Base-by-base conservation (phyloP, 2,113 vertebrate genomes). In the Cettia cetti region DNA sequence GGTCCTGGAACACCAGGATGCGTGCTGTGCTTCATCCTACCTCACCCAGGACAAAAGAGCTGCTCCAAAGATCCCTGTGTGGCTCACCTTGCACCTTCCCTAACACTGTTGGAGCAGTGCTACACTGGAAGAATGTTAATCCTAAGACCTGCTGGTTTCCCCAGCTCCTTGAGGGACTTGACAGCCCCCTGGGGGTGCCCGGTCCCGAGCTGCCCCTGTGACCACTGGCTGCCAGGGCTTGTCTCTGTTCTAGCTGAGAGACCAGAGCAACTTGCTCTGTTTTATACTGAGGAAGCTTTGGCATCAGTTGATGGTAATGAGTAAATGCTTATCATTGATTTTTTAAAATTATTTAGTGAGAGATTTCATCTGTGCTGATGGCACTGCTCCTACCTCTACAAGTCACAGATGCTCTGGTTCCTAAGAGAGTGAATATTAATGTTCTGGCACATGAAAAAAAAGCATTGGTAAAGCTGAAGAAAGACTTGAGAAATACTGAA, bases 261-360 rank as follows among this genome's bases (percentile, higher is more conserved):
- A n/a, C 44, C 77, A 52, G 49, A 84, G n/a, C 19, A 26, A 17
- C 60, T 69, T 72, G 40, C 60, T 78, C 45, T 72, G 26, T 66
- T 92, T 50, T 30, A 35, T 61, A 63, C 24, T 31, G 27, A 66
- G 47, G 61, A 85, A 19, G 27, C 39, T 94, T 88, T 94, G 60
- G 69, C 52, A 79, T 85, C 70, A 45, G 72, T 66, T 85, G 47
- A 69, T 77, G 39, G 68, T 45, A 82, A 82, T 88, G 56, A 93
- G 52, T 68, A 92, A 94, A 88, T 68, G 59, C 26, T 93, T 65
- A 76, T 68, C 52, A 57, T 39, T 79, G 35, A 79, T 88, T 83
- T 60, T 84, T 87, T 86, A 91, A 47, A 95, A 90, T 88, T 94
- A 79, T 79, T 76, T 88, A 71, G 39, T 70, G 64, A 81, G 65